Conservation (phyloP, 1,140 invertebrate species). For the Trialeurodes vaporariorum region DNA sequence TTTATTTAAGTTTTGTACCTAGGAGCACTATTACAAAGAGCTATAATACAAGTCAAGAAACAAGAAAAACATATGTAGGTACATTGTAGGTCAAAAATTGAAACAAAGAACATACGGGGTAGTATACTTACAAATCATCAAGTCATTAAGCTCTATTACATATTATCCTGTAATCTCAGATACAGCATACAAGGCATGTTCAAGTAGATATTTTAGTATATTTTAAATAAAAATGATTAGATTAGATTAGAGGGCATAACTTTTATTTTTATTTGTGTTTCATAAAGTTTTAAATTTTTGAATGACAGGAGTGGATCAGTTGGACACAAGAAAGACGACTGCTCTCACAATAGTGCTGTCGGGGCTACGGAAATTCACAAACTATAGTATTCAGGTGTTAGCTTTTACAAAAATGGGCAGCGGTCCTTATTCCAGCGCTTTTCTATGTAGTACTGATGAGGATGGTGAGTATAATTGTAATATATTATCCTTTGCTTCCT, state of each 20-base stretch:
- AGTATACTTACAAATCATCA: too few relatives aligned
- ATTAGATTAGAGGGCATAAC: background rate
- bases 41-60: too few relatives aligned
- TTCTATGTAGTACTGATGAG: conserved; percentile 82
- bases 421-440: conserved; percentile 65
- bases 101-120: too few relatives aligned
- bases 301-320: conserved; percentile 11
- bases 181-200: too few relatives aligned
- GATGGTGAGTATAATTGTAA: conserved; percentile 70
- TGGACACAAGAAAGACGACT: conserved; percentile 44
- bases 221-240: background rate
- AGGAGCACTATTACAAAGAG: too few relatives aligned
- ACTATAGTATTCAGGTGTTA: conserved; percentile 81
- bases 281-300: background rate
- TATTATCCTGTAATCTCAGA: too few relatives aligned
- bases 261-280: background rate
- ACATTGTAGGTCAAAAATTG: too few relatives aligned
- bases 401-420: conserved; percentile 81
- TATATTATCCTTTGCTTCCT: too few relatives aligned
- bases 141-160: too few relatives aligned
- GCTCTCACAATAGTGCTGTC: conserved; percentile 52
- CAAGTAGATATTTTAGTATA: too few relatives aligned
- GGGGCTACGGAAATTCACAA: conserved; percentile 71
- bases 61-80: too few relatives aligned
- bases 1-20: too few relatives aligned